Conservation (phyloP, 2,797 vertebrate genomes). For the Arctocebus calabarensis region DNA sequence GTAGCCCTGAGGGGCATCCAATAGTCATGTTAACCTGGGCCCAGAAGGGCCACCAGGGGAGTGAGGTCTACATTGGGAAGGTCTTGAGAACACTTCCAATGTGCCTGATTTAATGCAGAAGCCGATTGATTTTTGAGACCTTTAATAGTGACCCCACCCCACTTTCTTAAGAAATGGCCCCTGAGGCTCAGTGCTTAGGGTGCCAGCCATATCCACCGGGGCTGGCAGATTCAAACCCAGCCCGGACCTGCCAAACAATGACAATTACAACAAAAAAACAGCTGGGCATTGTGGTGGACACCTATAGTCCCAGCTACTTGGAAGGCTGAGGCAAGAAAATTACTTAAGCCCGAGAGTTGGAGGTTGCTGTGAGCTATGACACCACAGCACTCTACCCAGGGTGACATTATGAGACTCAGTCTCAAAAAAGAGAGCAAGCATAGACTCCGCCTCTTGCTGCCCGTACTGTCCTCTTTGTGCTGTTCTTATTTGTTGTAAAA, state of each 20-base stretch:
- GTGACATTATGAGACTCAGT: too few relatives aligned
- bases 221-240: too few relatives aligned
- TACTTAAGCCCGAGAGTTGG: too few relatives aligned
- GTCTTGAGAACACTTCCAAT: not conserved
- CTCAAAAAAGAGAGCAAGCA: not conserved
- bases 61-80: accelerated
- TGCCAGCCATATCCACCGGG: too few relatives aligned
- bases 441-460: not conserved
- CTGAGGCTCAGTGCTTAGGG: not conserved
- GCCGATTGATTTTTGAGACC: not conserved
- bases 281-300: too few relatives aligned
- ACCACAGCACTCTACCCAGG: too few relatives aligned
- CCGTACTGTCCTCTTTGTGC: not conserved
- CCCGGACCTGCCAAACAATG: too few relatives aligned
- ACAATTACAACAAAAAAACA: too few relatives aligned
- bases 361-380: too few relatives aligned
- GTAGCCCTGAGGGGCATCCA: accelerated
- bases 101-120: not conserved
- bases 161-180: not conserved
- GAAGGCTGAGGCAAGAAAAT: too few relatives aligned
- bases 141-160: not conserved
- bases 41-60: not conserved
- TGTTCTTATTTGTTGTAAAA: not conserved
- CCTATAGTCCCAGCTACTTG: too few relatives aligned
- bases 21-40: not conserved